These are phyloP conservation scores for Agrochola macilenta DNA, from an alignment of 2,888 invertebrate species.

Conservation along the genomic window DNA sequence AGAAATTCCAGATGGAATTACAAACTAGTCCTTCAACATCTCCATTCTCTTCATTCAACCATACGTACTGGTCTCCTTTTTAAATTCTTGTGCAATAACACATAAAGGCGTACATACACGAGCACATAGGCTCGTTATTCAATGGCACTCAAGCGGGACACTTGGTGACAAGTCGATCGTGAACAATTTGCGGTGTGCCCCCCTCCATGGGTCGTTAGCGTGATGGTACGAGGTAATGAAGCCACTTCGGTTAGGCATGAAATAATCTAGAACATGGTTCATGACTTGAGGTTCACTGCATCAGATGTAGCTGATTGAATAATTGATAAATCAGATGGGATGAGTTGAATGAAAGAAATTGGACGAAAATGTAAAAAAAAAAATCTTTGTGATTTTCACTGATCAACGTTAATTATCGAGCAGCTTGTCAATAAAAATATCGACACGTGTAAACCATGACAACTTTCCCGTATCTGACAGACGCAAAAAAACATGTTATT, in stretches of 20 bases:
- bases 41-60: background rate
- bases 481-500: slow-evolving; percentile 4
- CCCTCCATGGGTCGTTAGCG: slow-evolving; percentile 62
- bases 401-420: background rate
- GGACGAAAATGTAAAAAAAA: background rate
- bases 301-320: background rate
- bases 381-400: too few relatives aligned
- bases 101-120: slow-evolving; percentile 43
- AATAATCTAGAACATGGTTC: slow-evolving; percentile 44
- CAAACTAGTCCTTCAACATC: background rate
- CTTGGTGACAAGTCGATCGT: slow-evolving; percentile 79
- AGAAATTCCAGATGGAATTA: too few relatives aligned
- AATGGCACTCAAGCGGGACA: slow-evolving; percentile 72
- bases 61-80: background rate
- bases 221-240: slow-evolving; percentile 62
- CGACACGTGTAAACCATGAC: background rate
- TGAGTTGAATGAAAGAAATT: background rate
- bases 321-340: background rate
- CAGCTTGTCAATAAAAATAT: background rate
- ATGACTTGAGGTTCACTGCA: slow-evolving; percentile 5
- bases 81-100: slow-evolving; percentile 17
- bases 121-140: slow-evolving; percentile 70
- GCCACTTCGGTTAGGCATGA: slow-evolving; percentile 47
- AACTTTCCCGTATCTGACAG: background rate
- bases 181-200: slow-evolving; percentile 73